phyloP scores from a whole-genome alignment of 64 coral and sea anemone species.

The Porites australiensis region DNA sequence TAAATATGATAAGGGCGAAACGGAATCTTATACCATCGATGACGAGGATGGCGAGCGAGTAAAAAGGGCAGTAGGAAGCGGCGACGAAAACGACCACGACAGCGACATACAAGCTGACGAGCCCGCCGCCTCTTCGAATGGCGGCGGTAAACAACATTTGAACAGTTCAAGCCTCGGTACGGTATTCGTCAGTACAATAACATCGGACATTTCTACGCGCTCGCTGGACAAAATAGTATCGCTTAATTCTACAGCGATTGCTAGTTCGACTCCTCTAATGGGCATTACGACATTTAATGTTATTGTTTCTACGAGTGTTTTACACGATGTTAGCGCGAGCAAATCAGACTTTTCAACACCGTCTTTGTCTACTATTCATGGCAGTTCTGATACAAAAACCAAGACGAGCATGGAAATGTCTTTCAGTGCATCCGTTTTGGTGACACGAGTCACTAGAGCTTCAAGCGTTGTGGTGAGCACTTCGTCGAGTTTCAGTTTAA shows the following conservation, averaged over 20 bases:
- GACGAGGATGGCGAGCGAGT: conserved; percentile 2
- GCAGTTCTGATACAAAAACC: neutral
- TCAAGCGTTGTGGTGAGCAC: neutral
- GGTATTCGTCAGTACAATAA: neutral
- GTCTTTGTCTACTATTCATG: neutral
- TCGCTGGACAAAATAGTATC: neutral
- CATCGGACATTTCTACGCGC: neutral
- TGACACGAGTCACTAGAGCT: neutral
- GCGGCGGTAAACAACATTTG: neutral
- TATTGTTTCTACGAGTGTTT: neutral
- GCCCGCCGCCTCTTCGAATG: neutral
- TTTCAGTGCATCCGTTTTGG: neutral
- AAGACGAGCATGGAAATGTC: neutral
- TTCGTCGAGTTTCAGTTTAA: neutral
- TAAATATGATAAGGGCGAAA: neutral
- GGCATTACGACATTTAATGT: neutral
- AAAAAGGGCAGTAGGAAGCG: neutral
- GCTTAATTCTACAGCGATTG: neutral
- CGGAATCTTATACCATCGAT: neutral
- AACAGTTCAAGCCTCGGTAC: neutral
- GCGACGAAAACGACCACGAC: too few relatives aligned
- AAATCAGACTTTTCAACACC: neutral
- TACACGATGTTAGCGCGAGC: neutral
- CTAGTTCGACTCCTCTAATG: too few relatives aligned
- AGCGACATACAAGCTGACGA: neutral